Conservation (phyloP, 2,113 vertebrate species). For the Vanacampus margaritifer region DNA sequence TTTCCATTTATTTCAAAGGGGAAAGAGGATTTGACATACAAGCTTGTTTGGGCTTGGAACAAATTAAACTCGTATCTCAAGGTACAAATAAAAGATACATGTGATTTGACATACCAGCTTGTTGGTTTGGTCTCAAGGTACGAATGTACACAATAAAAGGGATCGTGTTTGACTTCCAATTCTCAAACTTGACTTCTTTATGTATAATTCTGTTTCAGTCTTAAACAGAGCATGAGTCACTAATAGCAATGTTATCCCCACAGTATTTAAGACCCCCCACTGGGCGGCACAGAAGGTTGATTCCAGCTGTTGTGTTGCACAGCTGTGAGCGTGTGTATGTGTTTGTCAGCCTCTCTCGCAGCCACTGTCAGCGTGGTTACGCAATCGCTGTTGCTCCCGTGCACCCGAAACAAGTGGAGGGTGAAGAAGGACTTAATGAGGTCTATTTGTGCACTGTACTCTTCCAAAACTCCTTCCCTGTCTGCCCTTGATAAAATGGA, state of each 20-base stretch:
- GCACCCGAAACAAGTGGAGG: constrained; percentile 45
- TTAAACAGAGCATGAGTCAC: background rate
- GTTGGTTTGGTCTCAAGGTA: background rate
- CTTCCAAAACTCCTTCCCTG: constrained; percentile 22
- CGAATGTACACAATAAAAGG: background rate
- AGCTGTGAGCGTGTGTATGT: constrained; percentile 21
- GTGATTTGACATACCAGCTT: background rate
- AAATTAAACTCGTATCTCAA: background rate
- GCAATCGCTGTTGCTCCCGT: constrained; percentile 45
- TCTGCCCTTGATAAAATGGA: constrained; percentile 12
- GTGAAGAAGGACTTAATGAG: constrained; percentile 54
- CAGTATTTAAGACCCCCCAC: constrained; percentile 3
- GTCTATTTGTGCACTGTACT: constrained; percentile 42
- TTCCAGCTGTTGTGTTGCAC: constrained; percentile 25
- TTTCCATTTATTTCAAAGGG: background rate
- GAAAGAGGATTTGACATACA: background rate
- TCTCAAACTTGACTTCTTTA: background rate
- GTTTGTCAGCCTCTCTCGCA: constrained; percentile 14
- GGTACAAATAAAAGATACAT: no score
- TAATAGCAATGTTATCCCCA: background rate
- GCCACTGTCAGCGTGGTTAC: constrained; percentile 34
- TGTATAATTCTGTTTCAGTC: background rate
- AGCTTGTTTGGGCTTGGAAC: background rate
- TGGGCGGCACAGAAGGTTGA: constrained; percentile 14
- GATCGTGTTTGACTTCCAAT: no score